Evolutionary conservation across 1,140 invertebrate genomes (phyloP), one percentile per base, ranked within the genome.

Genomic region (Calycopis cecrops): DNA sequence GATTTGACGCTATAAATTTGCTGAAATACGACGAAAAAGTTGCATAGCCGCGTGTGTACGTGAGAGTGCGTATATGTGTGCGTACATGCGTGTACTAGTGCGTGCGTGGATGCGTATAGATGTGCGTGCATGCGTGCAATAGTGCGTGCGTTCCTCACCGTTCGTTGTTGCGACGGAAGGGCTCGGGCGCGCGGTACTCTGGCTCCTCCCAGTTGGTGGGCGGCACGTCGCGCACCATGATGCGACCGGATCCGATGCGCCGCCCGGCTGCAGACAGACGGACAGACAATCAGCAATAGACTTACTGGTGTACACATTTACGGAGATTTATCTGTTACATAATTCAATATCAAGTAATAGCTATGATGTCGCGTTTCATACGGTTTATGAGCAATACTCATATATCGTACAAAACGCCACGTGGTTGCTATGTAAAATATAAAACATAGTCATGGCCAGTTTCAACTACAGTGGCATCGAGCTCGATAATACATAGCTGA

Each of bases 191-290:
- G 70, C 75, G 73, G 65, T 67, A 76, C 50, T 88, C 90, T 62
- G 88, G 89, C 87, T 90, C 91, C 57, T 85, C 86, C 83, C 86
- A 85, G 7, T 65, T 68, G 17, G 62, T 52, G 50, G 69, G 60
- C 56, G 82, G 66, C 67, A 89, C 90, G 76, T 94, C 91, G 47
- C 93, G 91, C 53, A 91, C 89, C 64, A 94, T 87, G 50, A 96
- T 93, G 6, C 94, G 90, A 0, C 94, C 94, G 67, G 94, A 95
- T 1, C 94, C 94, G 69, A 95, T 95, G 59, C 93, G 90, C 14
- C 93, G 89, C 18, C 88, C 85, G n/a, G 62, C 72, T 73, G 65
- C 33, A 54, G 42, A 53, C 16, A 57, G 21, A 44, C 37, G 50
- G 16, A 49, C 34, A n/a, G 11, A n/a, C n/a, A n/a, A n/a, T n/a